Percentiles rank a stretch among this genome's conserved stretches.
Conservation (phyloP, 1,140 invertebrate genomes). For the Papilio dardanus region DNA sequence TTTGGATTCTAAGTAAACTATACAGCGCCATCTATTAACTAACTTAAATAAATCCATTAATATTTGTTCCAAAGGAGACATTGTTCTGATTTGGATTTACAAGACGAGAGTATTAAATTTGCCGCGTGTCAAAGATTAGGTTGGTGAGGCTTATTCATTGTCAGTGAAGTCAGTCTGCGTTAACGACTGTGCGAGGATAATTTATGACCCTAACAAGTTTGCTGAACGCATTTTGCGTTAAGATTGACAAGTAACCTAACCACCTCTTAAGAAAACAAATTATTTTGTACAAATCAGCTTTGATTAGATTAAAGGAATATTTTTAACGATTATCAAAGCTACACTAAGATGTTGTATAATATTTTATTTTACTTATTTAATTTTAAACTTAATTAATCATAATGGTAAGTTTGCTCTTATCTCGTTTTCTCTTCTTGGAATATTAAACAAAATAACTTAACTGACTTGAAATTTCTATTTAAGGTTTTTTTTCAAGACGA, state of each 20-base stretch:
- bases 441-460: too few relatives aligned
- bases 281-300: conserved; percentile 11
- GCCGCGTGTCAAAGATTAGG: conserved; percentile 20
- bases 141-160: conserved; percentile 28
- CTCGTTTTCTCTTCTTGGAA: too few relatives aligned
- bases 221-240: background rate
- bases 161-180: conserved; percentile 30
- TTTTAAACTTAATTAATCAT: background rate
- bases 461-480: too few relatives aligned
- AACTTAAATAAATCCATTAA: background rate
- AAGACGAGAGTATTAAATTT: conserved; percentile 33
- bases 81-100: background rate
- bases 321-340: background rate
- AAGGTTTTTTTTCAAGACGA: background rate
- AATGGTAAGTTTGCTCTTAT: too few relatives aligned
- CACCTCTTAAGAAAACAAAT: background rate
- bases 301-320: background rate
- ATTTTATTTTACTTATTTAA: too few relatives aligned
- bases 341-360: background rate
- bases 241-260: conserved; percentile 17
- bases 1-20: background rate
- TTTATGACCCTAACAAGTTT: conserved; percentile 32
- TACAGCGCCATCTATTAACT: background rate
- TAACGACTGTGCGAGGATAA: conserved; percentile 31
- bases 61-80: background rate